Conservation (phyloP, 2,888 invertebrate species). For the Epinotia ramella region DNA sequence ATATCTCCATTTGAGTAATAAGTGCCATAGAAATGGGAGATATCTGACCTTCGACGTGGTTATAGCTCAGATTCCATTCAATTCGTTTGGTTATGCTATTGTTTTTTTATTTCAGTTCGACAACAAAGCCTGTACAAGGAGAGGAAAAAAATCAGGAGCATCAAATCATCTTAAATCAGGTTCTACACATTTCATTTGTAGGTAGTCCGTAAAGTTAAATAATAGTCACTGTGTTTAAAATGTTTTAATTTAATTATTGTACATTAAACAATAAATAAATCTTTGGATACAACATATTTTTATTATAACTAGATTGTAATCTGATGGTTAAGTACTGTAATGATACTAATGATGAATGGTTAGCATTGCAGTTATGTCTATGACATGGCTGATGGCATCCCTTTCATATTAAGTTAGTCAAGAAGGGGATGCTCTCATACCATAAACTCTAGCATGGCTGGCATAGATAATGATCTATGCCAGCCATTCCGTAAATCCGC, state of each 20-base stretch:
- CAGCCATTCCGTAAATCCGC: constrained; percentile 34
- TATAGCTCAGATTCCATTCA: too few species aligned
- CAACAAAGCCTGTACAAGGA: constrained; percentile 84
- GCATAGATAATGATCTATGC: constrained; percentile 20
- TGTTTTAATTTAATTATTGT: constrained; percentile 77
- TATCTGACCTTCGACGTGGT: too few species aligned
- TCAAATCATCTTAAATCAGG: constrained; percentile 66
- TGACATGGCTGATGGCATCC: constrained; percentile 2
- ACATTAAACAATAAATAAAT: constrained; percentile 78
- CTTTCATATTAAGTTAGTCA: background rate
- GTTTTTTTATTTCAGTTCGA: constrained; percentile 87
- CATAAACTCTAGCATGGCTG: constrained; percentile 20
- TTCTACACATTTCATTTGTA: background rate
- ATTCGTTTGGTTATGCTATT: background rate
- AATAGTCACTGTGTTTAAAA: constrained; percentile 54
- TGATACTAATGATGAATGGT: constrained; percentile 18
- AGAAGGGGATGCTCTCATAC: background rate
- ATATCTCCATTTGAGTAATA: too few species aligned
- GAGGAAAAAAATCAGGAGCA: constrained; percentile 90
- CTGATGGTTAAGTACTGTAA: constrained; percentile 32
- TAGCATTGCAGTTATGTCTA: constrained; percentile 27
- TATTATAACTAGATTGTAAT: constrained; percentile 58
- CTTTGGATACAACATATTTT: constrained; percentile 75
- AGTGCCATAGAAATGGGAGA: too few species aligned
- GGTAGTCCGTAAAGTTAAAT: constrained; percentile 31